Percentiles rank a stretch among this genome's conserved stretches.
Conservation (phyloP, 2,797 vertebrate species). For the Anomalospiza imberbis region DNA sequence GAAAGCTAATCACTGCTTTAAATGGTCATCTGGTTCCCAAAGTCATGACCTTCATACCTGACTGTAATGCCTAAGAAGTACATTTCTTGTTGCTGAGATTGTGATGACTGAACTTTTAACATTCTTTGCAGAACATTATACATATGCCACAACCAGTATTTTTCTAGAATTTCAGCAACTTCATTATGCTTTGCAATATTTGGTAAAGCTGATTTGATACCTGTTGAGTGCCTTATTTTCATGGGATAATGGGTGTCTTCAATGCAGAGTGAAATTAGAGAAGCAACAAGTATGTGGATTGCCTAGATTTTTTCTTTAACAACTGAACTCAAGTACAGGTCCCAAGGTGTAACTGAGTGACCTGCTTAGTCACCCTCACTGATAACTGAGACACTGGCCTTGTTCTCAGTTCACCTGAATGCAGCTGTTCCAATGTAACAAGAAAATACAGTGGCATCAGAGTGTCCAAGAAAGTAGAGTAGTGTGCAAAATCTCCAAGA, state of each 20-base stretch:
- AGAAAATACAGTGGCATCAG: background rate
- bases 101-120: background rate
- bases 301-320: background rate
- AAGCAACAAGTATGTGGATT: background rate
- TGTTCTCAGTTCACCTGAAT: background rate
- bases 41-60: background rate
- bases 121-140: background rate
- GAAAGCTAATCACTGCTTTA: background rate
- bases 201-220: background rate
- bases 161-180: background rate
- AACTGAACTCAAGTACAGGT: background rate
- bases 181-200: background rate
- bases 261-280: background rate
- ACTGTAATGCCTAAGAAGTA: background rate
- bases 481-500: background rate
- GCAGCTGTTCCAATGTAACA: fast-evolving
- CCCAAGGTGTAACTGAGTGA: background rate
- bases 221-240: background rate
- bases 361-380: background rate
- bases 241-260: background rate
- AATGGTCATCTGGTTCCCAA: background rate
- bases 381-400: background rate
- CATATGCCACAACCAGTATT: fast-evolving
- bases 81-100: background rate
- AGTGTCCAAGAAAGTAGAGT: background rate